Conservation (phyloP, 2,113 vertebrate genomes). For the Ophthalmolycus amberensis region DNA sequence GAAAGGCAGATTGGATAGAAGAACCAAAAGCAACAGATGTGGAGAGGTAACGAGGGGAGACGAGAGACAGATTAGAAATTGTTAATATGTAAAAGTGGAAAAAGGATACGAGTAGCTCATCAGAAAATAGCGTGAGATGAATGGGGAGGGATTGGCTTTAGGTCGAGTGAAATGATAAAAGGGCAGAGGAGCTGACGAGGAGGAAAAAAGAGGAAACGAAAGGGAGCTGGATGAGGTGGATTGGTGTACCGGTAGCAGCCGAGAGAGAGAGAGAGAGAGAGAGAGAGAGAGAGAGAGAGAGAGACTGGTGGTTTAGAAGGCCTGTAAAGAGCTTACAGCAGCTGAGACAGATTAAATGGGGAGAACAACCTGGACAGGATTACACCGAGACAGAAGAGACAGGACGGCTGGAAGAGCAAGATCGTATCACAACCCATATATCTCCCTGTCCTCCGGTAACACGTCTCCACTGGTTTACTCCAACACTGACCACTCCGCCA, state of each 20-base stretch:
- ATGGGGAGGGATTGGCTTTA: slow-evolving; percentile 38
- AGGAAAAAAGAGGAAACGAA: slow-evolving; percentile 60
- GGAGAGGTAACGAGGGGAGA: neutral
- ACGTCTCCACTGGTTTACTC: slow-evolving; percentile 22
- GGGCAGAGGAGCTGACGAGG: slow-evolving; percentile 47
- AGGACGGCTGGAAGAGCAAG: slow-evolving; percentile 42
- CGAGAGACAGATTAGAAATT: slow-evolving; percentile 30
- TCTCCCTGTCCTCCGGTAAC: slow-evolving; percentile 34
- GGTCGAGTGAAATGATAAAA: slow-evolving; percentile 54
- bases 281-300: slow-evolving; percentile 30
- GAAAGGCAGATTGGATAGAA: slow-evolving; percentile 29
- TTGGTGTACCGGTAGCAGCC: slow-evolving; percentile 40
- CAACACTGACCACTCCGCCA: slow-evolving; percentile 5
- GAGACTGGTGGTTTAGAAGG: slow-evolving; percentile 49
- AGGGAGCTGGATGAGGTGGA: slow-evolving; percentile 48
- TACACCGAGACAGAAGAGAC: slow-evolving; percentile 53
- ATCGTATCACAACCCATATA: slow-evolving; percentile 55
- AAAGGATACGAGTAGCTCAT: slow-evolving; percentile 47
- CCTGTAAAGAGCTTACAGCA: slow-evolving; percentile 78
- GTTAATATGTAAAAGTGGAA: slow-evolving; percentile 55
- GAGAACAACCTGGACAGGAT: slow-evolving; percentile 80
- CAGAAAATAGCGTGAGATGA: slow-evolving; percentile 35
- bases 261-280: slow-evolving; percentile 2
- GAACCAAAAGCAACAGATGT: slow-evolving; percentile 10
- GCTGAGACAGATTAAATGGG: slow-evolving; percentile 78